Conservation (phyloP, 2,113 vertebrate species). For the Microcebus tavaratra region DNA sequence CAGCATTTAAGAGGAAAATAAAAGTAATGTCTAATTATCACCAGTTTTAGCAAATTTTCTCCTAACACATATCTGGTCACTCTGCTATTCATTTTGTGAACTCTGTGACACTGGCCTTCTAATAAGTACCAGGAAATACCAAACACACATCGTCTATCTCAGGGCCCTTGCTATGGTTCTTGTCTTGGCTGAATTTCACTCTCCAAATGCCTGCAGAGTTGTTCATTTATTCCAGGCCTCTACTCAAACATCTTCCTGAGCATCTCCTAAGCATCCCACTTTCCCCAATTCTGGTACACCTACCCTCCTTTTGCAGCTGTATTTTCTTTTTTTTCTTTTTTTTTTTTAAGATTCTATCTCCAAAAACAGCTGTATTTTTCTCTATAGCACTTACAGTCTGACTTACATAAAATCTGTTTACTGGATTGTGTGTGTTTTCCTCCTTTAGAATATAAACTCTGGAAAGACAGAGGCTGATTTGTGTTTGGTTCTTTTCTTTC, state of each 20-base stretch:
- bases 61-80: accelerated
- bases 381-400: not conserved
- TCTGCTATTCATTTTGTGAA: not conserved
- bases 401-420: not conserved
- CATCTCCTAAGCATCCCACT: accelerated
- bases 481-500: not conserved
- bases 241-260: not conserved
- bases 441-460: not conserved
- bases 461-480: not conserved
- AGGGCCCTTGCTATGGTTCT: not conserved
- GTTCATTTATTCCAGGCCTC: not conserved
- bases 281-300: too few species aligned
- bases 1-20: too few species aligned
- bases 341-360: too few species aligned
- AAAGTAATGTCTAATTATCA: not conserved
- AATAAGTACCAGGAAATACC: not conserved
- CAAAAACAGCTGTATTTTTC: not conserved
- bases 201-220: not conserved
- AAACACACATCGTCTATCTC: not conserved
- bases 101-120: not conserved
- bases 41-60: not conserved
- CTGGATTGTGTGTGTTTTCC: not conserved
- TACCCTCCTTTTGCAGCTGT: not conserved
- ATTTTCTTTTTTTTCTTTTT: not conserved
- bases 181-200: not conserved